phyloP scores from a whole-genome alignment of 1,140 invertebrate genomes.

The Leptestheria dahalacensis region DNA sequence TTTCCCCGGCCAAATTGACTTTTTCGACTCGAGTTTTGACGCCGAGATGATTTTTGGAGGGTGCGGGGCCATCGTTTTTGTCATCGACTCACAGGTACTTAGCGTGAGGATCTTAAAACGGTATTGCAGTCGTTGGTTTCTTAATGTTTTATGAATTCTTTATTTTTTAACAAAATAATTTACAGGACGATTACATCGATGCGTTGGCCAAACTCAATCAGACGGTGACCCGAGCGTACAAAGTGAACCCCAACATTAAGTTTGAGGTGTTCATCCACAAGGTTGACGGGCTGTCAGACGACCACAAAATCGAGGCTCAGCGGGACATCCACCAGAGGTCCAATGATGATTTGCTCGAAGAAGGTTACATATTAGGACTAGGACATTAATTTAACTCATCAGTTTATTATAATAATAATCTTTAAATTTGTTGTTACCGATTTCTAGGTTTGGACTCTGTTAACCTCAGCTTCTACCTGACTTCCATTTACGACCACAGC shows the following conservation, averaged over 20 bases:
- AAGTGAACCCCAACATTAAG: slow-evolving; percentile 89
- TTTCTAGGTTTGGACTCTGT: slow-evolving; percentile 48
- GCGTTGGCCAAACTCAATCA: slow-evolving; percentile 80
- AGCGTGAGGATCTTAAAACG: too few species aligned
- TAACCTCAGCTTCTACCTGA: slow-evolving; percentile 88
- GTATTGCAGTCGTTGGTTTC: too few species aligned
- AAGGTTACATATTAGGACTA: slow-evolving; percentile 44
- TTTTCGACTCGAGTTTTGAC: slow-evolving; percentile 91
- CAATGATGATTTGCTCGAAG: slow-evolving; percentile 83
- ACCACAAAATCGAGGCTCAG: slow-evolving; percentile 97
- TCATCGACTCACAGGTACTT: slow-evolving; percentile 90
- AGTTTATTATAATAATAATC: background rate
- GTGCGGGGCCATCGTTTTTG: slow-evolving; percentile 79
- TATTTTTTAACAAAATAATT: slow-evolving; percentile 8
- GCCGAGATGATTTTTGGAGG: slow-evolving; percentile 75
- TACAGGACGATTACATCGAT: slow-evolving; percentile 88
- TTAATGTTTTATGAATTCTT: slow-evolving; percentile 4
- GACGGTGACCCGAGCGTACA: slow-evolving; percentile 87
- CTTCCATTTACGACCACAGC: slow-evolving; percentile 98
- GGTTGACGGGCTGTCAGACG: slow-evolving; percentile 92
- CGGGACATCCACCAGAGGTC: slow-evolving; percentile 93
- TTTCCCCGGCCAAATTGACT: slow-evolving; percentile 96
- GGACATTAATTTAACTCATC: too few species aligned
- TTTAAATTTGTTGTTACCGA: background rate
- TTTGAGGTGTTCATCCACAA: slow-evolving; percentile 77